Percentiles rank a stretch among this genome's conserved stretches.
These are phyloP conservation scores for Bungarus multicinctus DNA, from an alignment of 2,113 vertebrate genomes.

Conservation along the genomic window DNA sequence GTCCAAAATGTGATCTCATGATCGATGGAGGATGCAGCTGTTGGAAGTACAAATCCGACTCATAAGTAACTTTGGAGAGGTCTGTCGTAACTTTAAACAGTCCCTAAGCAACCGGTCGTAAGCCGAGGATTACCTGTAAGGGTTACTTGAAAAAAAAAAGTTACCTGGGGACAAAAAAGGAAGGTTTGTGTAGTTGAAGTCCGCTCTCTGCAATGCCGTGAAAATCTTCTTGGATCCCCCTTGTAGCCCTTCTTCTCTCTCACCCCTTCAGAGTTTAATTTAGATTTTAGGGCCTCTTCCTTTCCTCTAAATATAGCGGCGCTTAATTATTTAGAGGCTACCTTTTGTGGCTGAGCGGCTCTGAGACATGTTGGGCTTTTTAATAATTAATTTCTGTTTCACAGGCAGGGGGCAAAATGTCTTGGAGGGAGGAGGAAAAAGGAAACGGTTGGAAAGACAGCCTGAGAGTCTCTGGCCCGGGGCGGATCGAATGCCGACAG, in stretches of 20 bases:
- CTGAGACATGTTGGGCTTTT: conserved; percentile 51
- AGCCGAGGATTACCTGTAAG: too few relatives aligned
- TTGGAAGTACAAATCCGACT: background rate
- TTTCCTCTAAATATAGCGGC: conserved; percentile 58
- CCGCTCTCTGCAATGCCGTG: background rate
- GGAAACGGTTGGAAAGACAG: conserved; percentile 7
- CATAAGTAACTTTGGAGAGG: background rate
- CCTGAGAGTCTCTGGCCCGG: background rate
- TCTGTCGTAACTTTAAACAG: background rate
- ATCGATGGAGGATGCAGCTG: background rate
- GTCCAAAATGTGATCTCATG: background rate
- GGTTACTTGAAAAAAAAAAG: background rate
- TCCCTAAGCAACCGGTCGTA: background rate
- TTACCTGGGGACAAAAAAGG: too few relatives aligned
- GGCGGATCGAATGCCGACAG: background rate
- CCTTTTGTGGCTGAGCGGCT: conserved; percentile 53
- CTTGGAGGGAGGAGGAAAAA: background rate
- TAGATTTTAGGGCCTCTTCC: conserved; percentile 44
- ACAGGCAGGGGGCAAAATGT: conserved; percentile 32
- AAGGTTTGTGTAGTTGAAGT: background rate
- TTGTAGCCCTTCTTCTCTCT: background rate
- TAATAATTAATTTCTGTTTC: conserved; percentile 62
- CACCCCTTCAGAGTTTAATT: conserved; percentile 31
- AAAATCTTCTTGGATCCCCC: background rate
- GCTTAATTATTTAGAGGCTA: conserved; percentile 63